Evolutionary conservation across 37 sponge, comb jelly and placozoan genomes (phyloP), one percentile per base, ranked within the genome.

Genomic region (Amphimedon queenslandica): DNA sequence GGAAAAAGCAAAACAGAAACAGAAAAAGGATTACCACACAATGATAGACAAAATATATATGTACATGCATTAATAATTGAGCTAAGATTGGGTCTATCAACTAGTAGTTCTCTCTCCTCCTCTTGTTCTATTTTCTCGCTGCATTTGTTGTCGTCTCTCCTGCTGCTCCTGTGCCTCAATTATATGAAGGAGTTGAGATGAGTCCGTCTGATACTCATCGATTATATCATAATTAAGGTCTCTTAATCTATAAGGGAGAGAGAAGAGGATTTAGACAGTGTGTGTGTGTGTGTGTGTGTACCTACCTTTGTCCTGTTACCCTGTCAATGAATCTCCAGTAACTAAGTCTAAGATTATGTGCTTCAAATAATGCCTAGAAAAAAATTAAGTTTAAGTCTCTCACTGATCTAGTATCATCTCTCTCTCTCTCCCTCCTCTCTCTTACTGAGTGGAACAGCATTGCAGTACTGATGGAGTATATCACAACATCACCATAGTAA

Each of bases 371-470:
- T 13, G 71, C 70, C 86, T 85, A 63, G 18, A 72, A n/a, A 60
- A 24, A 24, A 55, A 53, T 32, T n/a, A n/a, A n/a, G n/a, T n/a
- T n/a, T n/a, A n/a, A n/a, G n/a, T n/a, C n/a, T n/a, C n/a, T n/a
- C n/a, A n/a, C n/a, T n/a, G n/a, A n/a, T n/a, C n/a, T n/a, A n/a
- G n/a, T n/a, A n/a, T n/a, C n/a, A n/a, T n/a, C n/a, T n/a, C n/a
- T n/a, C n/a, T n/a, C n/a, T n/a, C n/a, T n/a, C n/a, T n/a, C n/a
- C n/a, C n/a, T n/a, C n/a, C n/a, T n/a, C n/a, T n/a, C 1, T 55
- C 69, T 40, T 63, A 87, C 88, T 36, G 71, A 30, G 57, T 87
- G 88, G 29, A 87, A 72, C 3, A 87, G 2, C 20, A 69, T 42
- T 24, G 82, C 82, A 25, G 82, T 81, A 2, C 60, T 47, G 1